Evolutionary conservation across 2,113 vertebrate species (phyloP).

Genomic region (Dasyprocta punctata): DNA sequence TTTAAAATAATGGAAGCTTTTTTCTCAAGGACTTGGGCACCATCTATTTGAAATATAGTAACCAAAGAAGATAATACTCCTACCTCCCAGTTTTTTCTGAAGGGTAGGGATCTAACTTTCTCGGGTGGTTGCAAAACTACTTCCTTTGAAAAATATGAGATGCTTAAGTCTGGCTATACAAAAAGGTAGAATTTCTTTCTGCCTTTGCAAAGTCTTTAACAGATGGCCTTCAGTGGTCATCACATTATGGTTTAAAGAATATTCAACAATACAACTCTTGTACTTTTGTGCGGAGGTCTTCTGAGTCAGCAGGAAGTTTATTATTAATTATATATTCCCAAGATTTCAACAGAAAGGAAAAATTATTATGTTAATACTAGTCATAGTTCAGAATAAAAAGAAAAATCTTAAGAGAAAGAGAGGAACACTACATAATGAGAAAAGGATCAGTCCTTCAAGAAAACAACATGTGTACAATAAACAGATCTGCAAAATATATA

Average conservation of each 20-base stretch:
- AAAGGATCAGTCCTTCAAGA: slow-evolving; percentile 4
- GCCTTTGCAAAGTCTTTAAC: not conserved
- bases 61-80: not conserved
- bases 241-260: not conserved
- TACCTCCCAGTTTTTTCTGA: not conserved
- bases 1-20: not conserved
- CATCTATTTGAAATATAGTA: not conserved
- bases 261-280: not conserved
- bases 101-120: not conserved
- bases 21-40: not conserved
- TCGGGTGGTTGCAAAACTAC: not conserved
- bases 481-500: not conserved
- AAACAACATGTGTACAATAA: not conserved
- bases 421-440: not conserved
- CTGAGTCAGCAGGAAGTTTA: not conserved
- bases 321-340: not conserved
- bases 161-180: not conserved
- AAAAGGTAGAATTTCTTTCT: not conserved
- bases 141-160: not conserved
- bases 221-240: not conserved
- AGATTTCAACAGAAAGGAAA: not conserved
- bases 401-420: not conserved
- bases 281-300: not conserved
- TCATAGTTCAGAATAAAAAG: not conserved
- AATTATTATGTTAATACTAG: not conserved